Base-by-base conservation (phyloP, 2,797 vertebrate genomes). In the Pristis pectinata region DNA sequence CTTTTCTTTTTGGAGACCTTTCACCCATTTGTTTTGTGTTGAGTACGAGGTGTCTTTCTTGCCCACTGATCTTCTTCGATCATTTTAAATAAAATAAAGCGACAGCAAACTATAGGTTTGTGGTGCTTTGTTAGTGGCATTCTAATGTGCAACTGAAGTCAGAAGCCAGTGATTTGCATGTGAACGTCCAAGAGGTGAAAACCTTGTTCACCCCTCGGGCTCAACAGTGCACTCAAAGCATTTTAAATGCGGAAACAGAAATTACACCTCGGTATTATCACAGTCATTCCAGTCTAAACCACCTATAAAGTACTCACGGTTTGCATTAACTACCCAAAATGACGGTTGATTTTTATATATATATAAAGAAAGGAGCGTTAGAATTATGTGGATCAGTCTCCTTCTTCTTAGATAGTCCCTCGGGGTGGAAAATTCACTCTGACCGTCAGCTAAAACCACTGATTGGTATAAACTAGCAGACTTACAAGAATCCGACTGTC, bases 181-280 rank as follows among this genome's bases (percentile, higher is more conserved):
- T 37, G n/a, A n/a, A 44, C 61, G 87, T 91, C 87, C 61, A 67
- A 91, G 87, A 67, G 22, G 59, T 41, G 87, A 91, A 91, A 67
- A 67, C 37, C 22, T 15, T 67, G 34, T n/a, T 67, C 59, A 41
- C 0, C n/a, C 19, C 87, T 41, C 22, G 17, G 37, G 87, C n/a
- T 67, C 61, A 64, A 41, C n/a, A 67, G 87, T 17, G 56, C 56
- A 34, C 30, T 87, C 30, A 87, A 59, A 11, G 53, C 27, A 87
- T 87, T 67, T 91, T 11, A 91, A 61, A 67, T 91, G 87, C n/a
- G n/a, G 61, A 91, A 91, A 19, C 61, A 91, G n/a, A 91, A 91
- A 41, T 91, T 24, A 67, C 17, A 91, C 87, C n/a, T 41, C 19
- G 59, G 87, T 67, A 37, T 41, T 91, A 91, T 67, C 34, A 64